phyloP scores from a whole-genome alignment of 2,888 invertebrate genomes.

The Halictus ligatus region DNA sequence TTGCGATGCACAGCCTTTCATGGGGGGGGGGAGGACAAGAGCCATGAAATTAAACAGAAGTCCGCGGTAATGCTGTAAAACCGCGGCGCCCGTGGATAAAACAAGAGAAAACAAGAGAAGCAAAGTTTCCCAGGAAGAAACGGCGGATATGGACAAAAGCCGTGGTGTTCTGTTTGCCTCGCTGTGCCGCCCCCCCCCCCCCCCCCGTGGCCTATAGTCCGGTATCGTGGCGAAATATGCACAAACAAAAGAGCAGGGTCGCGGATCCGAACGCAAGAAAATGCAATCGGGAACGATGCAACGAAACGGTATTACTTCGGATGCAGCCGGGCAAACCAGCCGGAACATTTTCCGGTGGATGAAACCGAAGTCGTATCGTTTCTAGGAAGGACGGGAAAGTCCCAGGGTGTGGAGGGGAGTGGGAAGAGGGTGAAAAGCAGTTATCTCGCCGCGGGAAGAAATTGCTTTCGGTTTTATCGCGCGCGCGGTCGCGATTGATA shows the following conservation, averaged over 20 bases:
- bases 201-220: neutral
- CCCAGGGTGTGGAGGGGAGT: neutral
- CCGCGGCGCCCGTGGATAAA: neutral
- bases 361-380: conserved; percentile 43
- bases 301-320: conserved; percentile 40
- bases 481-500: conserved; percentile 63
- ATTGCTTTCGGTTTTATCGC: conserved; percentile 67
- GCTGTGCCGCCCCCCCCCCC: neutral
- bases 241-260: neutral
- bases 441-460: conserved; percentile 62
- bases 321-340: conserved; percentile 15
- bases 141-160: neutral
- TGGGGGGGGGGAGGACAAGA: no score
- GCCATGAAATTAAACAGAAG: neutral
- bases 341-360: conserved; percentile 37
- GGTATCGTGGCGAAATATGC: conserved; percentile 1
- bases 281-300: conserved; percentile 43
- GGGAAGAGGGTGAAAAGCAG: conserved; percentile 40
- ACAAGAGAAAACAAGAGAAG: neutral
- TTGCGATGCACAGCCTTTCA: neutral
- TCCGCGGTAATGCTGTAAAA: neutral
- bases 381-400: neutral
- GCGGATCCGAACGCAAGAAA: conserved; percentile 4
- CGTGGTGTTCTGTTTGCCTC: neutral
- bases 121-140: neutral